Conservation (phyloP, 2,113 vertebrate species). For the Theropithecus gelada region DNA sequence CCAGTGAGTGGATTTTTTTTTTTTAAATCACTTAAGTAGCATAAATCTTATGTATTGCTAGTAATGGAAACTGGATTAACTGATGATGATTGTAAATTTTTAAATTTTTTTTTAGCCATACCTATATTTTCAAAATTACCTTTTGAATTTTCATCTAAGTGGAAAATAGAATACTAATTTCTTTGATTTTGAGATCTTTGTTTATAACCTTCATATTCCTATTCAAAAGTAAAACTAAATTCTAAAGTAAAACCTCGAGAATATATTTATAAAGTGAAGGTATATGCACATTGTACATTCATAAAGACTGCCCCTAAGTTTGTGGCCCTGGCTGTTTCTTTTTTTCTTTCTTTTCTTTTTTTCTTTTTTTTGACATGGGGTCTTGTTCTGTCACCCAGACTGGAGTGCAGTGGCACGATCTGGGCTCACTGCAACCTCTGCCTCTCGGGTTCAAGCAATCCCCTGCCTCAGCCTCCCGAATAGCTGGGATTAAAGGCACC, state of each 20-base stretch:
- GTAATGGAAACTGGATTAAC: neutral
- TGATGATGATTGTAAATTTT: neutral
- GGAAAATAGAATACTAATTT: neutral
- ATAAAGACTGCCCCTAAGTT: neutral
- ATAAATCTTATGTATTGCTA: neutral
- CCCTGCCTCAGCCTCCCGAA: no score
- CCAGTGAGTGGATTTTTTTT: neutral
- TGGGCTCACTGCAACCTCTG: no score
- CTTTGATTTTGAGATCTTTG: conserved; percentile 12
- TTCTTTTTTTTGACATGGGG: no score
- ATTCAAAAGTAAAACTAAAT: conserved; percentile 35
- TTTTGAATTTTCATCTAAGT: conserved; percentile 43
- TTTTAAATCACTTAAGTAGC: neutral
- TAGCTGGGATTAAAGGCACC: no score
- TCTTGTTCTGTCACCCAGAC: no score
- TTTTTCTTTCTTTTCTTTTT: no score
- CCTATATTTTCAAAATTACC: neutral
- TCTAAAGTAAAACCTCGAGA: neutral
- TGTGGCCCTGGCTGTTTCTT: neutral
- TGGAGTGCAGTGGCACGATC: no score
- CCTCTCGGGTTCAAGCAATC: no score
- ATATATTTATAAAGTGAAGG: neutral
- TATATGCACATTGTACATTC: neutral
- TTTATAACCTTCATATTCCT: conserved; percentile 4
- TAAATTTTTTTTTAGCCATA: neutral